A percentile compares a stretch with the other conserved stretches of the same genome.
Conservation (phyloP, 2,888 invertebrate species). For the Chaetogeoica ovagalla region DNA sequence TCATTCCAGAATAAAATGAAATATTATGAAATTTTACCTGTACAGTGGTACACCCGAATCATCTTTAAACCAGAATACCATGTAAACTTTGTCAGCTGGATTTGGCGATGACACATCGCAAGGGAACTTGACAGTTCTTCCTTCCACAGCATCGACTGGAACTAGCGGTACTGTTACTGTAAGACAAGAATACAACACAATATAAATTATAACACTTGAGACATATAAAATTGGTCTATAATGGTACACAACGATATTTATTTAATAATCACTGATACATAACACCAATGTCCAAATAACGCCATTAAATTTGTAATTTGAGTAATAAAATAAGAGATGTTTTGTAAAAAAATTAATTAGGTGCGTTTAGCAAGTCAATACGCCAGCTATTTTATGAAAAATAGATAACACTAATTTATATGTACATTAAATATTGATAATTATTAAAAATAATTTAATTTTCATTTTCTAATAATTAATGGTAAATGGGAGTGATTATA, state of each 20-base stretch:
- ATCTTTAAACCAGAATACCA: slow-evolving; percentile 90
- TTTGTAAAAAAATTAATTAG: no score
- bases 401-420: no score
- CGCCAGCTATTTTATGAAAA: no score
- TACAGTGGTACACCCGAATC: slow-evolving; percentile 85
- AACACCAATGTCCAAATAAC: no score
- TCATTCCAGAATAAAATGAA: neutral
- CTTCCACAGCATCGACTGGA: slow-evolving; percentile 85
- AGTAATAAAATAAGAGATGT: no score
- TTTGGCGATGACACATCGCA: slow-evolving; percentile 82
- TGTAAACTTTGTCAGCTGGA: slow-evolving; percentile 78
- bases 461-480: no score
- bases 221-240: neutral
- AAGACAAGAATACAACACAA: slow-evolving; percentile 55
- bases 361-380: no score
- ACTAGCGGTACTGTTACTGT: slow-evolving; percentile 71
- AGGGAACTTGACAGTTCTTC: slow-evolving; percentile 82
- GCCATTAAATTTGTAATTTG: no score
- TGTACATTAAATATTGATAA: no score
- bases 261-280: no score
- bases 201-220: neutral
- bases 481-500: no score
- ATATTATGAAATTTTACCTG: slow-evolving; percentile 65
- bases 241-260: neutral
- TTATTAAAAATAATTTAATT: no score